A percentile compares a stretch with the other conserved stretches of the same genome.
Conservation (phyloP, 2,797 vertebrate species). For the Myotis findleyi region DNA sequence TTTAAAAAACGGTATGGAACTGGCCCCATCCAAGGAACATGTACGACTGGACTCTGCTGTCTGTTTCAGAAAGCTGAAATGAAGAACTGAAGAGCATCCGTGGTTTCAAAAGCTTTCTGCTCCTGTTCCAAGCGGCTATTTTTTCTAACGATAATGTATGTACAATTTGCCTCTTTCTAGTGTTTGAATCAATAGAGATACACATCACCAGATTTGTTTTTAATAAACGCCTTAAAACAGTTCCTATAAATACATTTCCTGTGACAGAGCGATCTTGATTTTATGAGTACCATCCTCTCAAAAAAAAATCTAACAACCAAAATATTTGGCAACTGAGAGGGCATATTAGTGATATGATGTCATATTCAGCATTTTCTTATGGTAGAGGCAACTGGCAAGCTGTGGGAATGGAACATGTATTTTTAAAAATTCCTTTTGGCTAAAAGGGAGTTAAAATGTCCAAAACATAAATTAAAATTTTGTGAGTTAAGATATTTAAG, state of each 20-base stretch:
- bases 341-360: conserved; percentile 79
- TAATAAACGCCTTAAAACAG: conserved; percentile 83
- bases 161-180: conserved; percentile 82
- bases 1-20: conserved; percentile 59
- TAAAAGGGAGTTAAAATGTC: conserved; percentile 70
- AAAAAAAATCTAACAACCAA: conserved; percentile 83
- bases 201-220: conserved; percentile 84
- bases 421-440: conserved; percentile 73
- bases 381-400: conserved; percentile 79
- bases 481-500: conserved; percentile 51
- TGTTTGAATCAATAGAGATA: conserved; percentile 77
- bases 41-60: conserved; percentile 17
- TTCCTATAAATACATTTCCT: conserved; percentile 81
- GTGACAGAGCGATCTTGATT: conserved; percentile 78
- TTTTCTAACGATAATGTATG: conserved; percentile 73
- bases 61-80: conserved; percentile 67
- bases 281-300: conserved; percentile 79
- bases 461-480: conserved; percentile 64
- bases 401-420: conserved; percentile 64
- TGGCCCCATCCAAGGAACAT: conserved; percentile 51
- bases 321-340: conserved; percentile 83
- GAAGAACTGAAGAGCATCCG: conserved; percentile 55
- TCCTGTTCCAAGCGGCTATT: conserved; percentile 61
- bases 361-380: conserved; percentile 79
- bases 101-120: conserved; percentile 64